A percentile compares a stretch with the other conserved stretches of the same genome.
Conservation (phyloP, 2,888 invertebrate genomes). For the Choreutis nemorana region DNA sequence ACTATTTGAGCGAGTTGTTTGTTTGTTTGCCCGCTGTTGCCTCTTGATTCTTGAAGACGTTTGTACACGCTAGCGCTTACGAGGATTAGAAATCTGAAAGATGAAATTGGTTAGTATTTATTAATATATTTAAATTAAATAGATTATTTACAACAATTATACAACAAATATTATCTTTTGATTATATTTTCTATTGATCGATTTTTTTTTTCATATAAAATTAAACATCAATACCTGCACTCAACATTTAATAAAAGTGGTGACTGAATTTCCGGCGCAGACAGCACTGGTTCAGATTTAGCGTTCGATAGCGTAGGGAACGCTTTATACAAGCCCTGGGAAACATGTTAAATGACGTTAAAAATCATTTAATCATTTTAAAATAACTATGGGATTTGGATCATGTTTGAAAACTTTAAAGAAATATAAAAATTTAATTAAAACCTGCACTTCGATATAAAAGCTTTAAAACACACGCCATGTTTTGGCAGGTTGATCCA, state of each 20-base stretch:
- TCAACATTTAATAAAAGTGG: slow-evolving; percentile 81
- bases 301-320: slow-evolving; percentile 78
- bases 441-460: no score
- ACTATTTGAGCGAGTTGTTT: slow-evolving; percentile 81
- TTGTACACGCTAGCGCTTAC: slow-evolving; percentile 88
- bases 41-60: slow-evolving; percentile 79
- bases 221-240: slow-evolving; percentile 59
- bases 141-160: no score
- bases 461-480: no score
- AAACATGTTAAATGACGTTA: no score
- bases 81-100: slow-evolving; percentile 76
- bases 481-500: no score
- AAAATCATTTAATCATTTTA: no score
- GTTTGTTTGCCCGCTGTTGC: slow-evolving; percentile 77
- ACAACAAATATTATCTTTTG: not conserved
- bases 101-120: no score
- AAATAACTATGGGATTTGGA: no score
- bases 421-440: no score
- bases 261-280: slow-evolving; percentile 84
- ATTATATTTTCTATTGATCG: not conserved
- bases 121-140: no score
- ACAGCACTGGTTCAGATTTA: slow-evolving; percentile 79
- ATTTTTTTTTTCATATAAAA: not conserved
- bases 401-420: no score
- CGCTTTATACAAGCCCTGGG: slow-evolving; percentile 84